Evolutionary conservation across 2,797 vertebrate species (phyloP).

Genomic region (Enteromius trimaculatus): DNA sequence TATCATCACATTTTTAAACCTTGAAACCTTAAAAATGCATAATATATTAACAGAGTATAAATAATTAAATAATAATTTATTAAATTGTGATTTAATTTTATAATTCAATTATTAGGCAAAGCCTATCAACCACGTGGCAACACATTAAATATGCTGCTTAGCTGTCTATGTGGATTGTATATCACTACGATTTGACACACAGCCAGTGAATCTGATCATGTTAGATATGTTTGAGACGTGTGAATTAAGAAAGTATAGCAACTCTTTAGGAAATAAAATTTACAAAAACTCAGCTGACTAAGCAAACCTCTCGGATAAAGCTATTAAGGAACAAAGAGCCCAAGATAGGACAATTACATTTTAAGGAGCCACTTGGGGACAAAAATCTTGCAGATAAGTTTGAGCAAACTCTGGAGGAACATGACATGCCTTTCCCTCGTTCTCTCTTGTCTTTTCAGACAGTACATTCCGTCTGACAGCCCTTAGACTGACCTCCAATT

Average conservation of each 20-base stretch:
- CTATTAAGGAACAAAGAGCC: slow-evolving; percentile 11
- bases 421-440: slow-evolving; percentile 7
- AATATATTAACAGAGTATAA: neutral
- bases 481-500: slow-evolving; percentile 57
- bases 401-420: slow-evolving; percentile 16
- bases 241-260: neutral
- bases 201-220: neutral
- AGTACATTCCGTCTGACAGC: slow-evolving; percentile 56
- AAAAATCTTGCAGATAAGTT: slow-evolving; percentile 16
- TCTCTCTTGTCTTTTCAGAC: slow-evolving; percentile 44
- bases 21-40: neutral
- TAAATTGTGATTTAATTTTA: neutral
- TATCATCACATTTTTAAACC: neutral
- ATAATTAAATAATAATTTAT: neutral
- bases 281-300: neutral
- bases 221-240: neutral
- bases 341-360: slow-evolving; percentile 20
- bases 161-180: neutral
- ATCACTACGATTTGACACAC: neutral
- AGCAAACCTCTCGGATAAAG: neutral
- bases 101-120: neutral
- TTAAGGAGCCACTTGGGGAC: slow-evolving; percentile 36
- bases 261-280: neutral
- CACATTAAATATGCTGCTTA: neutral
- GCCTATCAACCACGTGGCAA: neutral